Conservation (phyloP, 2,888 invertebrate genomes). For the Mythimna ferrago region DNA sequence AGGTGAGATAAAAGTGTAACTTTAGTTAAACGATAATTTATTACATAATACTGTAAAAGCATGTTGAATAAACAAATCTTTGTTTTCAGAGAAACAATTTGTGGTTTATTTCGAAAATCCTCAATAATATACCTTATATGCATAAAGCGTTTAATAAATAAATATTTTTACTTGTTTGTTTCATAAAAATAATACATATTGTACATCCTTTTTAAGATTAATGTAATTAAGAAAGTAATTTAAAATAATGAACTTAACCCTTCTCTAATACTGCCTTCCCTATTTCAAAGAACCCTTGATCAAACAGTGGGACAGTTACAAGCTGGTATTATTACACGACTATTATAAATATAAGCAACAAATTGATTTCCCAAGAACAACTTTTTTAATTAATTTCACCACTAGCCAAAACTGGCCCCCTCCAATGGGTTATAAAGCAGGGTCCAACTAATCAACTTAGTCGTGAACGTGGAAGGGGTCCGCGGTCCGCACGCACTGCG, state of each 20-base stretch:
- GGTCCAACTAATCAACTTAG: slow-evolving; percentile 70
- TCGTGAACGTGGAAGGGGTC: slow-evolving; percentile 68
- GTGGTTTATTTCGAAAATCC: too few relatives aligned
- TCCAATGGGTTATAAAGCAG: slow-evolving; percentile 68
- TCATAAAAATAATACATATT: not conserved
- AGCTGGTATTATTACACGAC: too few relatives aligned
- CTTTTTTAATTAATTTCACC: slow-evolving; percentile 46
- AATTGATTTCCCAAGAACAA: slow-evolving; percentile 26
- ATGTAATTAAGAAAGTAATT: not conserved
- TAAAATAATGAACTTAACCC: not conserved
- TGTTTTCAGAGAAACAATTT: too few relatives aligned
- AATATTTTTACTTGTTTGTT: too few relatives aligned
- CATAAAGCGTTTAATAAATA: too few relatives aligned
- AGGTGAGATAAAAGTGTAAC: too few relatives aligned
- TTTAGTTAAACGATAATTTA: too few relatives aligned
- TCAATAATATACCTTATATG: too few relatives aligned
- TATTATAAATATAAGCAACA: not conserved
- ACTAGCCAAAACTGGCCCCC: slow-evolving; percentile 47
- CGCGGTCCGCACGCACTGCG: slow-evolving; percentile 73
- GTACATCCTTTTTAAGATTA: not conserved
- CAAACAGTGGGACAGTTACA: not conserved
- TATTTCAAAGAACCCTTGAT: not conserved
- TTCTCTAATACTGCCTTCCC: not conserved
- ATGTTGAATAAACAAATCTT: too few relatives aligned
- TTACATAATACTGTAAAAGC: too few relatives aligned